Evolutionary conservation across 2,797 vertebrate genomes (phyloP).

Genomic region (Cynopterus sphinx): DNA sequence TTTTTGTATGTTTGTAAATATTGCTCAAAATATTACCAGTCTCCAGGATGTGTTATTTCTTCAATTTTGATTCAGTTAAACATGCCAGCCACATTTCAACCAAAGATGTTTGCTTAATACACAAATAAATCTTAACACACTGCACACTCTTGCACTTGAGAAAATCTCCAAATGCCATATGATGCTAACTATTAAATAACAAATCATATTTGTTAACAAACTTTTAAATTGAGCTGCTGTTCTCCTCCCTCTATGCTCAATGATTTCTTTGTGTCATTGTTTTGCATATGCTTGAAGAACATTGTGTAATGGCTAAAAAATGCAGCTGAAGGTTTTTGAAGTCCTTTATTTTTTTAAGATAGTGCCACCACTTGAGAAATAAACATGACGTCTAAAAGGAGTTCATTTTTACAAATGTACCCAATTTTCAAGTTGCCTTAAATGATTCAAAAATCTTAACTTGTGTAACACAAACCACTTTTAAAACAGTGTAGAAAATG

Average conservation of each 20-base stretch:
- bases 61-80: slow-evolving; percentile 50
- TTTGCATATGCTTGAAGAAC: slow-evolving; percentile 36
- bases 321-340: slow-evolving; percentile 50
- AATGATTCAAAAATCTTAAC: slow-evolving; percentile 60
- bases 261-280: slow-evolving; percentile 44
- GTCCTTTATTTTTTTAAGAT: slow-evolving; percentile 59
- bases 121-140: slow-evolving; percentile 65
- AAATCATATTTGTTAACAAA: slow-evolving; percentile 68
- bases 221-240: slow-evolving; percentile 15
- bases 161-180: slow-evolving; percentile 56
- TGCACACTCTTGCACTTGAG: background rate
- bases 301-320: slow-evolving; percentile 58
- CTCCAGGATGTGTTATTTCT: slow-evolving; percentile 32
- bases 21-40: slow-evolving; percentile 56
- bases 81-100: slow-evolving; percentile 56
- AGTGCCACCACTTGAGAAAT: slow-evolving; percentile 30
- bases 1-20: slow-evolving; percentile 56
- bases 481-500: slow-evolving; percentile 52
- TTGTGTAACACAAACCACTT: slow-evolving; percentile 55
- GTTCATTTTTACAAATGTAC: background rate
- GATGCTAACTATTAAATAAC: slow-evolving; percentile 63
- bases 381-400: slow-evolving; percentile 54
- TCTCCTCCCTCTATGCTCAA: background rate
- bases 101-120: slow-evolving; percentile 57
- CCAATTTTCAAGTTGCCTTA: background rate